Evolutionary conservation across 2,888 invertebrate species (phyloP), one percentile per base, ranked within the genome.

Genomic region (Stenodema calcarata): DNA sequence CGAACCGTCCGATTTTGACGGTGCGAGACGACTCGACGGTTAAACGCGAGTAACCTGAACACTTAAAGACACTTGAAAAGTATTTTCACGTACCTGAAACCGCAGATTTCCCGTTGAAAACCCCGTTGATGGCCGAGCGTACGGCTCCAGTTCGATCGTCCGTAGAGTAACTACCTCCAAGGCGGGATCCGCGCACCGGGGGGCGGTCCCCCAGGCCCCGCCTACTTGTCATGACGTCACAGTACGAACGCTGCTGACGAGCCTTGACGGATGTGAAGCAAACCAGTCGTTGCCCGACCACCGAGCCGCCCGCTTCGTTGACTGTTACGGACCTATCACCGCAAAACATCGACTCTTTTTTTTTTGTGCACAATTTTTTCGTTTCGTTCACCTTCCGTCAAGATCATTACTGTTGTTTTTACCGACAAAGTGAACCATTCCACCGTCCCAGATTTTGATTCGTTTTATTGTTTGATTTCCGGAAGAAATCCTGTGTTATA

Each of bases 161-260:
- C 84, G 84, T 84, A 84, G 28, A 14, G 18, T 47, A 41, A 84
- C 84, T 73, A 44, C 28, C 44, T 50, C 28, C 54, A 28, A 80
- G 84, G 84, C 70, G 69, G 82, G 82, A n/a, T 82, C 70, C 69
- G 82, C 69, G 69, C 82, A 70, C 35, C 18, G 82, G 42, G 42
- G 82, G 82, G 82, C 70, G 82, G 84, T 86, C 86, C 47, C 80
- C 23, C 23, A 82, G 87, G 87, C 88, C 87, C 88, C 89, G 89
- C 89, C 89, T 78, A 82, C 87, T 87, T 87, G 88, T 86, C 88
- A 88, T 89, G 89, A 89, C 89, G 89, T 89, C 89, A 89, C 47
- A 47, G 70, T 82, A 79, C 78, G 76, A 41, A 35, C 83, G 30
- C 76, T 30, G 47, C 81, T 86, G 86, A 86, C 86, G 86, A 86